Base-by-base conservation (phyloP, 2,888 invertebrate species). In the Eledona agricola region DNA sequence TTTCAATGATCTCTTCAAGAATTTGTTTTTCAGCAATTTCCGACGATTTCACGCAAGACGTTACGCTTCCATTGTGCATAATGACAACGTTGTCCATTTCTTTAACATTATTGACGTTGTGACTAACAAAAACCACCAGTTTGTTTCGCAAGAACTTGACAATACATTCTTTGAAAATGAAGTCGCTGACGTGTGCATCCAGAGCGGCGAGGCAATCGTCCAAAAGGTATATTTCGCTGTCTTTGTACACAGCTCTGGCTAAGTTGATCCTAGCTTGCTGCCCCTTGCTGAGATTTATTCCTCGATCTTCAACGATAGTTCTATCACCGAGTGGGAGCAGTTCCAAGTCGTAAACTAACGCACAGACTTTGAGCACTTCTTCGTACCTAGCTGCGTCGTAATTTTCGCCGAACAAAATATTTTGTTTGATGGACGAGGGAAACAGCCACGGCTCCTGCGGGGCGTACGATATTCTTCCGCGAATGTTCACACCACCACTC, bases 161-260 rank as follows among this genome's bases (percentile, higher is more conserved):
- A 59, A 89, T 83, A 65, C 88, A 90, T 65, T 82, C 81, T 22
- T 87, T 81, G 71, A 89, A 90, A 2, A 86, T 73, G 62, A 85
- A 82, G 16, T 83, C 79, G 1, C 86, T 86, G 0, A 90, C 89
- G 42, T 83, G 82, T 0, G 86, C 79, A 64, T 90, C 90, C 0
- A 90, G 87, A 0, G 89, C 89, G 28, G 88, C 86, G 7, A 90
- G 73, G 0, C 89, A 89, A 71, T 90, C 90, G 63, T 90, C 89
- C 25, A 90, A 72, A 22, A 90, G 74, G 65, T 88, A 89, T 16
- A 90, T 79, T 60, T 90, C 89, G 0, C 87, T 87, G 57, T 86
- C 81, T 60, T 81, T 81, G 65, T 89, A 90, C 31, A 89, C 77
- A 0, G 87, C 84, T 65, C 89, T 79, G 0, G 87, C 89, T 29